Percentiles rank a stretch among this genome's conserved stretches.
These are phyloP conservation scores for Poeciliopsis paucimaculata DNA, from an alignment of 2,797 vertebrate genomes.

Conservation along the genomic window DNA sequence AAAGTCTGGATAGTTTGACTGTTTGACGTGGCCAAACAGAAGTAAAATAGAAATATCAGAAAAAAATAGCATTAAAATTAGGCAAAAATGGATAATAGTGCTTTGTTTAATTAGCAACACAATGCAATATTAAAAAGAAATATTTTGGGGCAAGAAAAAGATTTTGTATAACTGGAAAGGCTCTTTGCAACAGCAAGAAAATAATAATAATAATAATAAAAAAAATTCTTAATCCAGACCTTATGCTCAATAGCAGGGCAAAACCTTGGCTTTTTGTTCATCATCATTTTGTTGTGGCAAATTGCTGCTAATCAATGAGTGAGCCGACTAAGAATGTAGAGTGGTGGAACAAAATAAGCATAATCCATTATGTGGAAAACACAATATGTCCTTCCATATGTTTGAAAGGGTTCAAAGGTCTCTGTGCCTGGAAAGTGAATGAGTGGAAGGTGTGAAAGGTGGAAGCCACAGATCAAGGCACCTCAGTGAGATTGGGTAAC, in stretches of 20 bases:
- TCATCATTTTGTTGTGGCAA: background rate
- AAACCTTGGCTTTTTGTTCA: background rate
- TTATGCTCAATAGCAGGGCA: background rate
- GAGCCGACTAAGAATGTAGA: conserved; percentile 7
- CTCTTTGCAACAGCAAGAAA: background rate
- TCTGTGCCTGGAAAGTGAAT: conserved; percentile 19
- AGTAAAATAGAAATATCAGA: background rate
- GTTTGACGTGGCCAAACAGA: background rate
- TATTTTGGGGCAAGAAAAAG: background rate
- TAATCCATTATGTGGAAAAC: conserved; percentile 40
- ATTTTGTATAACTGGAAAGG: background rate
- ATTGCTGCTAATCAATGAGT: conserved; percentile 14
- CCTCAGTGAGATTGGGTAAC: conserved; percentile 35
- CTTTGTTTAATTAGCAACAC: background rate
- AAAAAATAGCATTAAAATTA: background rate
- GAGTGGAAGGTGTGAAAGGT: conserved; percentile 48
- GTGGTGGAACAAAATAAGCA: conserved; percentile 35
- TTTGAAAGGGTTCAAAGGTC: conserved; percentile 11
- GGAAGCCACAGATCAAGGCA: conserved; percentile 39
- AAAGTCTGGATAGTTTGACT: background rate
- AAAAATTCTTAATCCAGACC: background rate
- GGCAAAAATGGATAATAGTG: background rate
- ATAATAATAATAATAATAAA: too few relatives aligned
- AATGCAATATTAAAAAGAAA: background rate
- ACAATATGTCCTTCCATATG: conserved; percentile 52